Evolutionary conservation across 2,888 invertebrate species (phyloP).

Genomic region (Caradrina kadenii): DNA sequence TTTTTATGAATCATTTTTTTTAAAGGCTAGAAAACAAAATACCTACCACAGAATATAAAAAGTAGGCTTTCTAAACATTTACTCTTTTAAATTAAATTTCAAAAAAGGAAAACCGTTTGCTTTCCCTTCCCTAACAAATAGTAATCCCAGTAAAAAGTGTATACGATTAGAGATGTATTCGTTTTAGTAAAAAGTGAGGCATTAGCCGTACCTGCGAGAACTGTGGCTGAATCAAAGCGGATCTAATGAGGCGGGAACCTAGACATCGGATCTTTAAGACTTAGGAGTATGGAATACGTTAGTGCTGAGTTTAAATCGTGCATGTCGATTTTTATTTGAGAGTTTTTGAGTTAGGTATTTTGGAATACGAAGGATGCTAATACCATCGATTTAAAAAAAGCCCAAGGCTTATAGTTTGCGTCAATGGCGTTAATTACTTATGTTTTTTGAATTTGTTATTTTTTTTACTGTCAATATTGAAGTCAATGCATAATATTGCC

Average conservation of each 20-base stretch:
- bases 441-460: too few relatives aligned
- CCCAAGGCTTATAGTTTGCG: too few relatives aligned
- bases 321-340: neutral
- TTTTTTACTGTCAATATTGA: too few relatives aligned
- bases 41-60: neutral
- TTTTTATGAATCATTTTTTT: neutral
- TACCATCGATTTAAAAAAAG: neutral
- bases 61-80: neutral
- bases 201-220: slow-evolving; percentile 76
- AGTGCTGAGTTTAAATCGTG: slow-evolving; percentile 46
- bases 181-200: slow-evolving; percentile 63
- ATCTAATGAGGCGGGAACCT: slow-evolving; percentile 80
- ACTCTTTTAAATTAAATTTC: neutral
- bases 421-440: too few relatives aligned
- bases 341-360: slow-evolving; percentile 4
- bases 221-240: slow-evolving; percentile 76
- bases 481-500: too few relatives aligned
- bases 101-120: neutral
- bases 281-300: slow-evolving; percentile 66
- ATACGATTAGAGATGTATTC: slow-evolving; percentile 73
- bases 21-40: neutral
- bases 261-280: slow-evolving; percentile 75
- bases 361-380: neutral
- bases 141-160: slow-evolving; percentile 38
- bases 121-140: slow-evolving; percentile 19